phyloP scores from a whole-genome alignment of 2,797 vertebrate genomes.

The Remorina albescens region DNA sequence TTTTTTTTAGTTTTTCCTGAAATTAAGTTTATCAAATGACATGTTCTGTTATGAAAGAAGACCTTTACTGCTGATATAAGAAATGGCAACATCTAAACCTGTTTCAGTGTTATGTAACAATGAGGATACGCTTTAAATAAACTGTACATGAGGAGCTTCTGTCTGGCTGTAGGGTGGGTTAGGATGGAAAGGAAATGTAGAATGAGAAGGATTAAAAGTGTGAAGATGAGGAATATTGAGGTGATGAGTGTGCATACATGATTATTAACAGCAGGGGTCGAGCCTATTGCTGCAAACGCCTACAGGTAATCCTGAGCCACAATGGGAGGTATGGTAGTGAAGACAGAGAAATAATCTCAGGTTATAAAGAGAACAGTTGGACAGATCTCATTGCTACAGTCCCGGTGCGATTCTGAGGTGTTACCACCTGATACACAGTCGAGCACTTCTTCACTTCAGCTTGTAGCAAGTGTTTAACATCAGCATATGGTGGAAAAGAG shows the following conservation, averaged over 20 bases:
- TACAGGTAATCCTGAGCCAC: slow-evolving; percentile 80
- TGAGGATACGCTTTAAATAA: slow-evolving; percentile 25
- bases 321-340: slow-evolving; percentile 55
- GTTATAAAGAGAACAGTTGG: slow-evolving; percentile 42
- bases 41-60: background rate
- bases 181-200: slow-evolving; percentile 35
- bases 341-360: slow-evolving; percentile 52
- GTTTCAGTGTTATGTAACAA: slow-evolving; percentile 15
- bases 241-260: slow-evolving; percentile 82
- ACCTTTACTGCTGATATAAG: background rate
- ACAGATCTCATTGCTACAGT: slow-evolving; percentile 23
- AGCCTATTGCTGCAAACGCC: slow-evolving; percentile 79
- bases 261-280: slow-evolving; percentile 83
- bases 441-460: slow-evolving; percentile 1
- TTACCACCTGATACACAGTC: slow-evolving; percentile 50
- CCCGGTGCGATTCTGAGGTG: slow-evolving; percentile 28
- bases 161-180: slow-evolving; percentile 23
- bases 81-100: slow-evolving; percentile 2
- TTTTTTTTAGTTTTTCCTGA: slow-evolving; percentile 3
- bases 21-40: background rate
- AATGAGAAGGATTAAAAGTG: slow-evolving; percentile 61
- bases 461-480: slow-evolving; percentile 5
- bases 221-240: slow-evolving; percentile 61
- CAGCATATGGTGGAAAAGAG: slow-evolving; percentile 30
- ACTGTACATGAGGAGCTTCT: slow-evolving; percentile 6